Percentiles rank a stretch among this genome's conserved stretches.
phyloP scores from a whole-genome alignment of 2,888 invertebrate species.

The Tortricodes alternella region DNA sequence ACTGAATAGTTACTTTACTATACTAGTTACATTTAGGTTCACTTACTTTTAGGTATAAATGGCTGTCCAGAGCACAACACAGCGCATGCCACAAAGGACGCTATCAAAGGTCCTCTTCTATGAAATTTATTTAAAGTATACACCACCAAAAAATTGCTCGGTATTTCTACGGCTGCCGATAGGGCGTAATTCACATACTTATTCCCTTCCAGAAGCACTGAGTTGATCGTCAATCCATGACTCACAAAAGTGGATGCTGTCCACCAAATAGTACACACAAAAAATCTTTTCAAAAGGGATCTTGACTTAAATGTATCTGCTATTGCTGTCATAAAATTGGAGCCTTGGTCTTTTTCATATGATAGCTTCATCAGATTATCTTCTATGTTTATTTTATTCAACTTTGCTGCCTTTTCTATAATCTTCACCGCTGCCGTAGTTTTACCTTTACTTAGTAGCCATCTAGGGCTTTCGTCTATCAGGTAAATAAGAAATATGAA shows the following conservation, averaged over 20 bases:
- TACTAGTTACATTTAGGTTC: conserved; percentile 20
- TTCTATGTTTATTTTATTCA: conserved; percentile 59
- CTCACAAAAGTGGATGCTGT: conserved; percentile 88
- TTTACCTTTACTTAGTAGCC: conserved; percentile 87
- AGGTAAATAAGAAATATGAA: conserved; percentile 85
- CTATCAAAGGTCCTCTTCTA: conserved; percentile 79
- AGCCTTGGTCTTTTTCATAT: conserved; percentile 46
- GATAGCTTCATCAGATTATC: conserved; percentile 47
- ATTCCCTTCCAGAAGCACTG: conserved; percentile 88
- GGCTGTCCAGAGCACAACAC: conserved; percentile 82
- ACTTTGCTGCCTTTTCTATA: conserved; percentile 83
- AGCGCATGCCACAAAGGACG: conserved; percentile 80
- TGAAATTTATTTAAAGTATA: conserved; percentile 79
- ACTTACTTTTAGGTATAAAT: conserved; percentile 80
- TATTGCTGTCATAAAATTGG: conserved; percentile 46
- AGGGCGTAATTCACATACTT: conserved; percentile 89
- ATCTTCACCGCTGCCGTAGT: conserved; percentile 84
- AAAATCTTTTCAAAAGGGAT: conserved; percentile 55
- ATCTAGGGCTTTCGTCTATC: conserved; percentile 89
- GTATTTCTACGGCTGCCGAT: conserved; percentile 80
- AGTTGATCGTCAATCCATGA: conserved; percentile 89
- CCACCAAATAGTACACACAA: conserved; percentile 71
- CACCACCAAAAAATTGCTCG: conserved; percentile 80
- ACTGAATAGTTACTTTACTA: not conserved
- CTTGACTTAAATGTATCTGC: conserved; percentile 60